Evolutionary conservation across 1,140 invertebrate species (phyloP), one percentile per base, ranked within the genome.

Genomic region (Drosophila murphyi): DNA sequence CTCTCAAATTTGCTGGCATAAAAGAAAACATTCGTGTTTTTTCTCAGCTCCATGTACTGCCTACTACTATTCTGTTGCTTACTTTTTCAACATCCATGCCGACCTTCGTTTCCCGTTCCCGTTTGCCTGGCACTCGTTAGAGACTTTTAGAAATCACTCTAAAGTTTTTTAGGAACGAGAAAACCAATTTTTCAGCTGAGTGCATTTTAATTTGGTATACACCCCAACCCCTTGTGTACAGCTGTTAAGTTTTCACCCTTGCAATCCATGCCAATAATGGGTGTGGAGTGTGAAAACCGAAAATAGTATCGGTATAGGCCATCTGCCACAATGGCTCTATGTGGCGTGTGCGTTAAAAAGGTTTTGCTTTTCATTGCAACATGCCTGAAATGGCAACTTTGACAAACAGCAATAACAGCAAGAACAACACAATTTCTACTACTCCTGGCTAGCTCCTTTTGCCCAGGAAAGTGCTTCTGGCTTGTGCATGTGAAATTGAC

Each of bases 151-250:
- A 89, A 89, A 89, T 89, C 85, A 89, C 85, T 89, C 85, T 20
- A 89, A 89, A 89, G 85, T 89, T 89, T 89, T 86, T 89, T 86
- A 89, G 89, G 72, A 88, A 85, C 80, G 79, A 85, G 78, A 87
- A 90, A 92, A 91, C 90, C 90, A 92, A 92, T 91, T 92, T 92
- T 91, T 92, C 90, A 91, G 87, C 78, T 92, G 82, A 92, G 83
- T 80, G 90, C 76, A 90, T 91, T 90, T 91, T 92, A 90, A 91
- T 92, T 92, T 91, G 72, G 86, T 80, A 76, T 72, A 78, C 81
- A 69, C 81, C 68, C 78, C 61, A n/a, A n/a, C 39, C 39, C 10
- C 10, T 43, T n/a, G 72, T 75, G 67, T 78, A 51, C 64, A 63
- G 74, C 73, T 77, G 67, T 80, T 76, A 69, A 78, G 64, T 75